A percentile compares a stretch with the other conserved stretches of the same genome.
phyloP scores from a whole-genome alignment of 2,888 invertebrate species.

The Biston stratarius region DNA sequence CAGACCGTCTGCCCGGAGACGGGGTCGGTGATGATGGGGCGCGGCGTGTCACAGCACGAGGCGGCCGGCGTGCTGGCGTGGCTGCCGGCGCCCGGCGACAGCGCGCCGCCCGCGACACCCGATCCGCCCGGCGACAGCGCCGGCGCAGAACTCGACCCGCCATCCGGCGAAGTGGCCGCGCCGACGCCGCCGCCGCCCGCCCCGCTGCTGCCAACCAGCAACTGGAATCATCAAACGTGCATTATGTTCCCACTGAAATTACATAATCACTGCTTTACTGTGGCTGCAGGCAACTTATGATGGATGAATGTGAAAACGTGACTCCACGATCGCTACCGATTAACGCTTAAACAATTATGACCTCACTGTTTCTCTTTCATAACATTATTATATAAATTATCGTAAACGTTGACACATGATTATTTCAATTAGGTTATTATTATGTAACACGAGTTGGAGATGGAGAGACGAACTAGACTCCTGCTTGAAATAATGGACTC shows the following conservation, averaged over 20 bases:
- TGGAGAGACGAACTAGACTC: too few relatives aligned
- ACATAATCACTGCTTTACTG: not conserved
- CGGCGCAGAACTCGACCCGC: constrained; percentile 90
- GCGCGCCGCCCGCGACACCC: constrained; percentile 85
- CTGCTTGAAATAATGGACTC: too few relatives aligned
- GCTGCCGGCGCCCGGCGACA: constrained; percentile 86
- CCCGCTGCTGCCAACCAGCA: constrained; percentile 91
- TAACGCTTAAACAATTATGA: too few relatives aligned
- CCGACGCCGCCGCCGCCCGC: constrained; percentile 90
- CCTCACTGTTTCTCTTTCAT: too few relatives aligned
- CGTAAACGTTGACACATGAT: too few relatives aligned
- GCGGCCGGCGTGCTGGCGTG: constrained; percentile 83
- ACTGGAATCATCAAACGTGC: constrained; percentile 76
- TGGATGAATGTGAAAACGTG: too few relatives aligned
- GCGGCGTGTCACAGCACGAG: constrained; percentile 95
- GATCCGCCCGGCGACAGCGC: constrained; percentile 92
- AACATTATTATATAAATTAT: too few relatives aligned
- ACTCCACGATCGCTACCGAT: too few relatives aligned
- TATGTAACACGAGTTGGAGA: too few relatives aligned
- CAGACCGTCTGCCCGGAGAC: constrained; percentile 97
- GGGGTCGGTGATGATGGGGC: constrained; percentile 96
- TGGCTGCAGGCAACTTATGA: not conserved
- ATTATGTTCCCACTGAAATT: not conserved
- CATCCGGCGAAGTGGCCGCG: constrained; percentile 91
- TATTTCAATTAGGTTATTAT: too few relatives aligned